These are phyloP conservation scores for Lophotriccus pileatus DNA, from an alignment of 2,797 vertebrate genomes.

Conservation along the genomic window DNA sequence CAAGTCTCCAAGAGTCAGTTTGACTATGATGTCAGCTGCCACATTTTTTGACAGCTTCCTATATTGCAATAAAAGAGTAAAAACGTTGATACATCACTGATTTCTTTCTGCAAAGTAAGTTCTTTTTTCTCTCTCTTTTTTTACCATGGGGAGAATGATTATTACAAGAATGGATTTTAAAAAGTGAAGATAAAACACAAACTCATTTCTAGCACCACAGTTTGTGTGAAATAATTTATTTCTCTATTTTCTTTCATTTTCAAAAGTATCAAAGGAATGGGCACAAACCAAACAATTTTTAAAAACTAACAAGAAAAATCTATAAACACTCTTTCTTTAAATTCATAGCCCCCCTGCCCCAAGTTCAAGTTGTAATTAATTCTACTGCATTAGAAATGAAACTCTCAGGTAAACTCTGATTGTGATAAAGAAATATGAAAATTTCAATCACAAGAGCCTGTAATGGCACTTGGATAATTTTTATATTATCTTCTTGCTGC, in stretches of 20 bases:
- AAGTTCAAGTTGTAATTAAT: background rate
- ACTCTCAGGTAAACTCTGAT: background rate
- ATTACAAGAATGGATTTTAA: background rate
- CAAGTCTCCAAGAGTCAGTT: background rate
- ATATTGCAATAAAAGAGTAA: background rate
- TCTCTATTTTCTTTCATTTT: background rate
- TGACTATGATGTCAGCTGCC: background rate
- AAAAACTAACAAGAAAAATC: background rate
- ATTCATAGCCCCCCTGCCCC: background rate
- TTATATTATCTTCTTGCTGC: background rate
- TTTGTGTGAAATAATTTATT: background rate
- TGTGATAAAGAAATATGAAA: background rate
- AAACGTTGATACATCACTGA: background rate
- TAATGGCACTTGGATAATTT: background rate
- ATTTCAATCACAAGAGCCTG: background rate
- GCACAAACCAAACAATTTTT: background rate
- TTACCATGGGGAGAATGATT: background rate
- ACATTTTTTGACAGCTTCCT: background rate
- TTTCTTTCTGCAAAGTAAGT: background rate
- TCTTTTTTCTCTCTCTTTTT: background rate
- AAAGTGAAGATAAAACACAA: background rate
- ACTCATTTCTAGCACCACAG: background rate
- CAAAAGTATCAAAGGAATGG: background rate
- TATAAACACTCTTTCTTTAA: background rate
- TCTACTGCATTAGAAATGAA: background rate